These are phyloP conservation scores for Pontoporia blainvillei DNA, from an alignment of 2,113 vertebrate genomes.

Conservation along the genomic window DNA sequence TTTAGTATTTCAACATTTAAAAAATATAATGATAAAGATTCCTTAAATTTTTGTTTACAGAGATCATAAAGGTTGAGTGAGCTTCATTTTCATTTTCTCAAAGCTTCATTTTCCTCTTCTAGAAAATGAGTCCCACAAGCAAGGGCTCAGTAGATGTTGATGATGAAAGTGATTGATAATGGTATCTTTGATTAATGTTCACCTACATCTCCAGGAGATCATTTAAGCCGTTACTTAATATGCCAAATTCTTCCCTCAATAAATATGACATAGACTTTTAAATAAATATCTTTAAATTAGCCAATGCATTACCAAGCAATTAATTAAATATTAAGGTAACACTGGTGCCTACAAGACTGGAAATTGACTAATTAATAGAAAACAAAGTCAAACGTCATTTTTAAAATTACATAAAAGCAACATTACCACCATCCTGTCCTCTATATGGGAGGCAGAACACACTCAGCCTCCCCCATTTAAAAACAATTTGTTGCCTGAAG, in stretches of 20 bases:
- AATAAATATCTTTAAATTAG: neutral
- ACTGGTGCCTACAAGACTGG: neutral
- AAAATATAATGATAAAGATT: neutral
- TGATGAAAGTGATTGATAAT: neutral
- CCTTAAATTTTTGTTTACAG: neutral
- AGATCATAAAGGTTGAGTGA: neutral
- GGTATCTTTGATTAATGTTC: neutral
- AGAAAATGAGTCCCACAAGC: neutral
- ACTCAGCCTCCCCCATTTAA: neutral
- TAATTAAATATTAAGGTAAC: conserved; percentile 16
- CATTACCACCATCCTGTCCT: neutral
- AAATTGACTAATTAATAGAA: neutral
- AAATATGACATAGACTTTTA: neutral
- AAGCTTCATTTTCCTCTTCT: neutral
- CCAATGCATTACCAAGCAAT: neutral
- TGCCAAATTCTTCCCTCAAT: neutral
- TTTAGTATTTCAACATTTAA: neutral
- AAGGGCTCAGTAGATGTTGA: neutral
- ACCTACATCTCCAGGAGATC: neutral
- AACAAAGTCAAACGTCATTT: neutral
- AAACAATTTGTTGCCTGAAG: neutral
- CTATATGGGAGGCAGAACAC: neutral
- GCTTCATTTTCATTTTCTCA: neutral
- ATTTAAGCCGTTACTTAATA: neutral
- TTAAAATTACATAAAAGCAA: neutral